Conservation (phyloP, 2,797 vertebrate species). For the Pogoniulus pusillus region DNA sequence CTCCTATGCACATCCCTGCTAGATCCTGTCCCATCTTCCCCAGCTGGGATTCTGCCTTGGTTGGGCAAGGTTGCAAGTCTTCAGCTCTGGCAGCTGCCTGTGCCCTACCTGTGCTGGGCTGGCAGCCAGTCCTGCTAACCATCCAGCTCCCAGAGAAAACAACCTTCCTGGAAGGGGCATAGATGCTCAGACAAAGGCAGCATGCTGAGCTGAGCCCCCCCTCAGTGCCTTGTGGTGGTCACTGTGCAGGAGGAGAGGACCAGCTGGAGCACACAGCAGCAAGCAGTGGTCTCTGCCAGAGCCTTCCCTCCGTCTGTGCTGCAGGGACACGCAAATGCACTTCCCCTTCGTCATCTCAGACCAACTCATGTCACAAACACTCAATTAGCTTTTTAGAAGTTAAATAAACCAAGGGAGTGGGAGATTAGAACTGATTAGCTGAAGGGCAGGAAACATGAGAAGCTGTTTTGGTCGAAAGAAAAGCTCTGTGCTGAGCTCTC, state of each 20-base stretch:
- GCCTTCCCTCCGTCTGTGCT: not conserved
- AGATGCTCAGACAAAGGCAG: accelerated
- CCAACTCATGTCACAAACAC: not conserved
- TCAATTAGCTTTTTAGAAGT: conserved; percentile 16
- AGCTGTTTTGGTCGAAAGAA: conserved; percentile 53
- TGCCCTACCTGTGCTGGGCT: accelerated
- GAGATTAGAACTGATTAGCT: conserved; percentile 37
- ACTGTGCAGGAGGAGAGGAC: not conserved
- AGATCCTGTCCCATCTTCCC: not conserved
- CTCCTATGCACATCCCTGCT: not conserved
- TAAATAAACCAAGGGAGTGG: conserved; percentile 25
- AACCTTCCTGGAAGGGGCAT: not conserved
- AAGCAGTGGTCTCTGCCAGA: not conserved
- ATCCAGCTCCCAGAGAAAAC: not conserved
- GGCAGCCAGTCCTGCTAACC: not conserved
- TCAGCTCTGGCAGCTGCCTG: not conserved
- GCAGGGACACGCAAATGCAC: not conserved
- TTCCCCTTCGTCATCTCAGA: not conserved
- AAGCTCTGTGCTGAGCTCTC: conserved; percentile 22
- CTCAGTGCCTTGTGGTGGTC: accelerated
- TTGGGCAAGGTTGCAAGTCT: not conserved
- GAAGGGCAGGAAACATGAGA: conserved; percentile 38
- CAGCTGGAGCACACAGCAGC: accelerated
- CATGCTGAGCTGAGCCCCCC: not conserved
- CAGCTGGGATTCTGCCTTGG: not conserved